A percentile compares a stretch with the other conserved stretches of the same genome.
Conservation (phyloP, 2,113 vertebrate species). For the Euleptes europaea region DNA sequence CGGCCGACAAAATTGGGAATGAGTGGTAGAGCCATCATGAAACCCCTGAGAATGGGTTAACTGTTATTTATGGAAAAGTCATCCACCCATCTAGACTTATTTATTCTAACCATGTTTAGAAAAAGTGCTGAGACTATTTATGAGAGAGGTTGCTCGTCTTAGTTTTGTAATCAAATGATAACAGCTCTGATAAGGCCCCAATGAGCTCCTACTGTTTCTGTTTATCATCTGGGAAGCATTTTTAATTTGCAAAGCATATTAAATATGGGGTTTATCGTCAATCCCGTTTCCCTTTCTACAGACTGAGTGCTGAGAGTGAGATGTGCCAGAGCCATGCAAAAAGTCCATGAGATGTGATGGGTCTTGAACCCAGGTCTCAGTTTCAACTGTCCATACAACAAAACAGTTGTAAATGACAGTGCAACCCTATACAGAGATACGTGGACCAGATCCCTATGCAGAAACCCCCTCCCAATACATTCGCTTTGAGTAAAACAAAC, state of each 20-base stretch:
- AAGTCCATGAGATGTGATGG: neutral
- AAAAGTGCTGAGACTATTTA: conserved; percentile 45
- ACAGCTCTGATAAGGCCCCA: neutral
- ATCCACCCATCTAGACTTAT: neutral
- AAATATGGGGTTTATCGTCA: neutral
- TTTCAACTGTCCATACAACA: neutral
- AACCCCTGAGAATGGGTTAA: neutral
- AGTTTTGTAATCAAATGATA: neutral
- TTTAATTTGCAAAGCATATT: neutral
- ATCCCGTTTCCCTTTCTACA: neutral
- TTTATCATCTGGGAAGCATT: neutral
- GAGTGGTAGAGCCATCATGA: neutral
- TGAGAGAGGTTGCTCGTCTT: conserved; percentile 28
- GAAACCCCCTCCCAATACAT: too few relatives aligned
- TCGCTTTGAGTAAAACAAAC: too few relatives aligned
- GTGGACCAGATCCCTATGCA: neutral
- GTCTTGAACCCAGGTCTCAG: neutral
- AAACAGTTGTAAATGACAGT: neutral
- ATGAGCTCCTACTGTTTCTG: neutral
- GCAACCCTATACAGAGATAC: too few relatives aligned
- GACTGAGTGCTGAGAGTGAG: neutral
- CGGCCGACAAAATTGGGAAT: neutral
- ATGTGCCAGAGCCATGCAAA: neutral
- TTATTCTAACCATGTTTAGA: conserved; percentile 34
- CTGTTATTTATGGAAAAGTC: conserved; percentile 22